Conservation (phyloP, 2,797 vertebrate genomes). For the Danio jaintianensis region DNA sequence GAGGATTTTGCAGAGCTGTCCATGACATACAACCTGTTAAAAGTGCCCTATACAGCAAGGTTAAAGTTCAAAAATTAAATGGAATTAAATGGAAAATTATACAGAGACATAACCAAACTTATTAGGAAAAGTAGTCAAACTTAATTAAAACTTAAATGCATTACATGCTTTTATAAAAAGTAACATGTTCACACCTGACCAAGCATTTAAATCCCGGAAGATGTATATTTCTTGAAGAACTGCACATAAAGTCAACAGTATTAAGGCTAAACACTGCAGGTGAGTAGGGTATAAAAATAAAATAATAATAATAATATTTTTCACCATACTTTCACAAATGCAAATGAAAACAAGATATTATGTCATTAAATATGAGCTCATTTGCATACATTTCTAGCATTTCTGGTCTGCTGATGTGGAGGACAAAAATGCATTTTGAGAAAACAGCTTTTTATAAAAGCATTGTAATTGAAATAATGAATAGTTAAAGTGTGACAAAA, state of each 20-base stretch:
- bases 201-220: neutral
- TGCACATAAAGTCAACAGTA: neutral
- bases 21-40: constrained; percentile 30
- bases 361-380: too few relatives aligned
- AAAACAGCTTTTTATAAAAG: too few relatives aligned
- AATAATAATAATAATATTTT: too few relatives aligned
- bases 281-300: too few relatives aligned
- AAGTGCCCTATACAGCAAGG: neutral
- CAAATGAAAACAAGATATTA: too few relatives aligned
- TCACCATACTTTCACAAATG: too few relatives aligned
- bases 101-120: neutral
- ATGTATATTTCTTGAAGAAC: neutral
- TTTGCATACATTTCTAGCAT: too few relatives aligned
- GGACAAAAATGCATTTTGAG: too few relatives aligned
- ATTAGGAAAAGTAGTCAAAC: neutral
- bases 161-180: neutral
- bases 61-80: neutral
- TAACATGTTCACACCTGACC: neutral
- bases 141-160: neutral
- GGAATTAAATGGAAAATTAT: neutral
- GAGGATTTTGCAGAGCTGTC: constrained; percentile 61
- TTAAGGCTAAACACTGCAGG: neutral
- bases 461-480: too few relatives aligned
- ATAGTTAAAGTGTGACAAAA: too few relatives aligned
- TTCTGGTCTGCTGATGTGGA: too few relatives aligned